Evolutionary conservation across 2,113 vertebrate species (phyloP).

Genomic region (Erpornis zantholeuca): DNA sequence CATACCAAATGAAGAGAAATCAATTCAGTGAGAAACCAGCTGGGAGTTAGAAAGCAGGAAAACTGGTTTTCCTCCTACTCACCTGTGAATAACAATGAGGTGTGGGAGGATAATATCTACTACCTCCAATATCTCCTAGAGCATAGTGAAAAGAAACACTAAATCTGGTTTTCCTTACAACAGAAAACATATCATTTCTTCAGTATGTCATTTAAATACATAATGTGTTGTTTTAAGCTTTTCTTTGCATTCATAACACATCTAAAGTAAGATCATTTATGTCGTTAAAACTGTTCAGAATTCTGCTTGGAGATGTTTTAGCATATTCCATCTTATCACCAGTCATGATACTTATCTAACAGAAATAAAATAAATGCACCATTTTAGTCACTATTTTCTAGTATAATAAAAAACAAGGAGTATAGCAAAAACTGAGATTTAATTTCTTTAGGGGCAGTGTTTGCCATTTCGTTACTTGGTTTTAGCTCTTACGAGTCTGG

Average conservation of each 20-base stretch:
- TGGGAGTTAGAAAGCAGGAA: conserved; percentile 27
- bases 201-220: neutral
- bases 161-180: neutral
- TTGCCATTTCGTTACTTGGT: neutral
- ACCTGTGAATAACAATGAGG: conserved; percentile 6
- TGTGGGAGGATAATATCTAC: conserved; percentile 12
- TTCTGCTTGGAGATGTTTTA: neutral
- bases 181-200: neutral
- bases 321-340: neutral
- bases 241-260: neutral
- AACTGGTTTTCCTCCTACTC: conserved; percentile 36
- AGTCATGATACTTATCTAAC: neutral
- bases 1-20: neutral
- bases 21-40: conserved; percentile 10
- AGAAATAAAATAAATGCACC: neutral
- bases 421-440: neutral
- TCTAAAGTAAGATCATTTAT: neutral
- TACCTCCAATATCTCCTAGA: neutral
- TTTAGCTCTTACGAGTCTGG: neutral
- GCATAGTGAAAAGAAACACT: neutral
- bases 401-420: neutral
- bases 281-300: neutral
- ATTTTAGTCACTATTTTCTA: neutral
- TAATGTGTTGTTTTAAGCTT: neutral
- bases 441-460: neutral